These are phyloP conservation scores for Caenorhabditis macrosperma DNA, from an alignment of 2,888 invertebrate species.

Conservation along the genomic window DNA sequence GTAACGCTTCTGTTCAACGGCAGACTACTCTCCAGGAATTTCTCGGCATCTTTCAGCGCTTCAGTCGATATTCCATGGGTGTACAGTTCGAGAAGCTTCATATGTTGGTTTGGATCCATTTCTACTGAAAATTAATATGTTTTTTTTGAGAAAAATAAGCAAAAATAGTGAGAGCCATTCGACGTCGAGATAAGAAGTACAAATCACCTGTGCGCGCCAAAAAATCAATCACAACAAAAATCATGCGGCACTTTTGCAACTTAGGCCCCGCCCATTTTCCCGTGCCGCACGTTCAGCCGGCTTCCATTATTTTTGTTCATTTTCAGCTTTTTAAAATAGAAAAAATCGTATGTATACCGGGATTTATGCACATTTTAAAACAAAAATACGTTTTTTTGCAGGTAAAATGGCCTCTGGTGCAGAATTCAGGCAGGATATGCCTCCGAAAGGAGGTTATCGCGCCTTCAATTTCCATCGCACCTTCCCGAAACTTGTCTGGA, in stretches of 20 bases:
- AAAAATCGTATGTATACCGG: neutral
- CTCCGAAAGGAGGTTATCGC: slow-evolving; percentile 92
- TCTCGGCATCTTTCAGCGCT: slow-evolving; percentile 21
- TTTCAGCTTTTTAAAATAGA: neutral
- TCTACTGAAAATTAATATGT: slow-evolving; percentile 1
- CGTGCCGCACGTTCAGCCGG: slow-evolving; percentile 34
- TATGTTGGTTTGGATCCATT: slow-evolving; percentile 12
- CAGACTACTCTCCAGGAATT: slow-evolving; percentile 21
- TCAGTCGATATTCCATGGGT: slow-evolving; percentile 3
- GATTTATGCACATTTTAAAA: neutral
- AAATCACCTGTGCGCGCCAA: slow-evolving; percentile 23
- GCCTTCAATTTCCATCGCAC: slow-evolving; percentile 84
- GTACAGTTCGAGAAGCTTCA: slow-evolving; percentile 13
- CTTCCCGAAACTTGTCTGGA: slow-evolving; percentile 77
- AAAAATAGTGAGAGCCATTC: neutral
- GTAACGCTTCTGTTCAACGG: neutral
- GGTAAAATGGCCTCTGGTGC: slow-evolving; percentile 62
- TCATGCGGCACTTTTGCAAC: slow-evolving; percentile 20
- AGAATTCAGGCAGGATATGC: slow-evolving; percentile 88
- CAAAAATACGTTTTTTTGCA: slow-evolving; percentile 8
- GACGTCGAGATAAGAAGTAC: neutral
- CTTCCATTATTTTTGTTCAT: neutral
- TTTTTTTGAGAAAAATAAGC: neutral
- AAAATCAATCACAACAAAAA: neutral
- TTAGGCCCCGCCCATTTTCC: slow-evolving; percentile 14